These are phyloP conservation scores for Dendroctonus valens DNA, from an alignment of 1,140 invertebrate genomes.

Conservation along the genomic window DNA sequence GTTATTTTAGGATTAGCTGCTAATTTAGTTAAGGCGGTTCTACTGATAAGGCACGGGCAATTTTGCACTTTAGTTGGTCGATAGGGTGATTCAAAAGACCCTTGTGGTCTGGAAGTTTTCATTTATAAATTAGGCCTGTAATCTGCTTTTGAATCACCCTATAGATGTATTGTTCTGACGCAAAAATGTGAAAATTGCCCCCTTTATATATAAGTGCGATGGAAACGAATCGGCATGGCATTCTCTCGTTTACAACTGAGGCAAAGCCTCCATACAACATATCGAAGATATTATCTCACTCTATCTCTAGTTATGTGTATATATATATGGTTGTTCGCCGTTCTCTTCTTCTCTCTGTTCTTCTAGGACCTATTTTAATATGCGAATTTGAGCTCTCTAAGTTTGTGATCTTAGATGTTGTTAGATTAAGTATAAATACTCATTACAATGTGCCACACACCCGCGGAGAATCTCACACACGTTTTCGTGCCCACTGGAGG, in stretches of 20 bases:
- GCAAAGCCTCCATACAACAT: constrained; percentile 40
- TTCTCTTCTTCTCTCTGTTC: constrained; percentile 33
- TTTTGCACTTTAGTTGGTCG: too few species aligned
- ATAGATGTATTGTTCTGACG: background rate
- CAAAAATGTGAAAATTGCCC: constrained; percentile 1
- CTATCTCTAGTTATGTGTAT: constrained; percentile 35
- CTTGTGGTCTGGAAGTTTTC: too few species aligned
- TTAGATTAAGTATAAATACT: constrained; percentile 22
- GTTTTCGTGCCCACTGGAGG: background rate
- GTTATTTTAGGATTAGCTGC: constrained; percentile 16
- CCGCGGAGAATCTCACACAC: constrained; percentile 12
- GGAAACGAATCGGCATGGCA: constrained; percentile 35
- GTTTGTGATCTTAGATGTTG: constrained; percentile 30
- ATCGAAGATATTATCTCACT: constrained; percentile 41
- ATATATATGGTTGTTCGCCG: constrained; percentile 36
- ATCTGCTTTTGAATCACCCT: too few species aligned
- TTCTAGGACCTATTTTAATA: constrained; percentile 38
- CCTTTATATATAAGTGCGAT: constrained; percentile 38
- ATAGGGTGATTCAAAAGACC: too few species aligned
- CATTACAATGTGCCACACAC: constrained; percentile 23
- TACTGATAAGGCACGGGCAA: background rate
- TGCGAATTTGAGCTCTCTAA: constrained; percentile 25
- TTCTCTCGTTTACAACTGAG: constrained; percentile 44
- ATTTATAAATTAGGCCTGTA: too few species aligned
- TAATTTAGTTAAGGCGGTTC: background rate